Percentiles rank a stretch among this genome's conserved stretches.
Conservation (phyloP, 37 sponge, comb jelly and placozoan genomes). For the Aplysina aerophoba region DNA sequence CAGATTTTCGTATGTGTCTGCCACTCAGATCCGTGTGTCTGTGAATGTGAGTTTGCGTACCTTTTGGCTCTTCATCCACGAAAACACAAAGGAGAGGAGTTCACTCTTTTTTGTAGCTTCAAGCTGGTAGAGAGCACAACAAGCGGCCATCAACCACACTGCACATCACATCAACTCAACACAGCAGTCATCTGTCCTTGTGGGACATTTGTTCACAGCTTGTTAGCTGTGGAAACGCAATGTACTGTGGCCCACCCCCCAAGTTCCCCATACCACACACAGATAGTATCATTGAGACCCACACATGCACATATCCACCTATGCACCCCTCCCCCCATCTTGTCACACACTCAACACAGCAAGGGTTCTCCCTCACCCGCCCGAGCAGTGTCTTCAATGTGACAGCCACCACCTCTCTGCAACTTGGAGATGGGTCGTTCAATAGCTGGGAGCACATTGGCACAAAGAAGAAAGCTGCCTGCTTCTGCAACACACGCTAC, state of each 20-base stretch:
- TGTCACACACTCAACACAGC: not conserved
- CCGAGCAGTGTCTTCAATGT: slow-evolving; percentile 54
- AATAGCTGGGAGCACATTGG: slow-evolving; percentile 73
- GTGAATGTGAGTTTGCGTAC: not conserved
- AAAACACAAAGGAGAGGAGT: slow-evolving; percentile 27
- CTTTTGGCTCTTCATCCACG: slow-evolving; percentile 37
- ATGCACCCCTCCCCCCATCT: not conserved
- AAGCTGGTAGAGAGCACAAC: too few species aligned
- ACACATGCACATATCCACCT: too few species aligned
- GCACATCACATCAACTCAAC: too few species aligned
- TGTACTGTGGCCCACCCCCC: not conserved
- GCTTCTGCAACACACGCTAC: slow-evolving; percentile 45
- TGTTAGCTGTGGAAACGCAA: not conserved
- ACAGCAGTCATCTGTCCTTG: not conserved
- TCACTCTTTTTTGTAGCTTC: slow-evolving; percentile 28
- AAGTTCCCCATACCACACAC: not conserved
- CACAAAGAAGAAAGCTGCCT: slow-evolving; percentile 77
- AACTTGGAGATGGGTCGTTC: slow-evolving; percentile 77
- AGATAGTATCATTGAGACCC: too few species aligned
- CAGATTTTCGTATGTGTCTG: not conserved
- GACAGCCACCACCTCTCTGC: slow-evolving; percentile 65
- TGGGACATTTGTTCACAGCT: not conserved
- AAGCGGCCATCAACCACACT: too few species aligned
- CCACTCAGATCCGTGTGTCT: too few species aligned
- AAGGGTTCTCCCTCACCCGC: slow-evolving; percentile 47